Conservation (phyloP, 2,888 invertebrate species). For the Charanyca ferruginea region DNA sequence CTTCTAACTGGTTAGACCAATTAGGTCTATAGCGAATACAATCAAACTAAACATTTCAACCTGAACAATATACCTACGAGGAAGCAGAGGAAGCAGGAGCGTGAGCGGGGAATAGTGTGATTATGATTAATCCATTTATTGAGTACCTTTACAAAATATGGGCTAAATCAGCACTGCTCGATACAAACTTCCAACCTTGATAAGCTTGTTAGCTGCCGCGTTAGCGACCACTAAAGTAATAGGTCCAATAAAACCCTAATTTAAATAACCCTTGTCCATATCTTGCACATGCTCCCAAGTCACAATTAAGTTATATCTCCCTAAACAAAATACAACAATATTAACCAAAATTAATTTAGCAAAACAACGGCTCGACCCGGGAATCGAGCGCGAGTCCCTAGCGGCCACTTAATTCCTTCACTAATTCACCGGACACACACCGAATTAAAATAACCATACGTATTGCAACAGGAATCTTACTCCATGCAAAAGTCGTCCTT, state of each 20-base stretch:
- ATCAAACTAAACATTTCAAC: slow-evolving; percentile 6
- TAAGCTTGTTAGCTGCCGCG: too few relatives aligned
- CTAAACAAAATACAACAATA: slow-evolving; percentile 53
- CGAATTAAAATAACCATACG: slow-evolving; percentile 79
- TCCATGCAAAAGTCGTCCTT: slow-evolving; percentile 24
- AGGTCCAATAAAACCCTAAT: not conserved
- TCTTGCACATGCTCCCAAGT: slow-evolving; percentile 9
- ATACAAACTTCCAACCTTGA: too few relatives aligned
- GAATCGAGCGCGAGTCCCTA: slow-evolving; percentile 76
- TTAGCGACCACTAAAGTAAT: too few relatives aligned
- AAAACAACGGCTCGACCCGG: slow-evolving; percentile 69
- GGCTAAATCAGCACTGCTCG: too few relatives aligned
- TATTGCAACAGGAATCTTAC: slow-evolving; percentile 39
- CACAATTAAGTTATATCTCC: slow-evolving; percentile 40
- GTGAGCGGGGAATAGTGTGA: not conserved
- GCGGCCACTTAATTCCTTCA: slow-evolving; percentile 85
- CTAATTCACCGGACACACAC: slow-evolving; percentile 83
- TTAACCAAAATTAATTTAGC: slow-evolving; percentile 70
- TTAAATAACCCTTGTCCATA: slow-evolving; percentile 5
- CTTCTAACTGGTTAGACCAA: slow-evolving; percentile 22
- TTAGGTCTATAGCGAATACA: slow-evolving; percentile 8
- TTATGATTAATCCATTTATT: not conserved
- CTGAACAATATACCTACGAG: not conserved
- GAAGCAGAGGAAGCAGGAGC: not conserved
- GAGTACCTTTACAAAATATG: not conserved